Conservation (phyloP, 2,888 invertebrate species). For the Scaptomyza caliginosa region DNA sequence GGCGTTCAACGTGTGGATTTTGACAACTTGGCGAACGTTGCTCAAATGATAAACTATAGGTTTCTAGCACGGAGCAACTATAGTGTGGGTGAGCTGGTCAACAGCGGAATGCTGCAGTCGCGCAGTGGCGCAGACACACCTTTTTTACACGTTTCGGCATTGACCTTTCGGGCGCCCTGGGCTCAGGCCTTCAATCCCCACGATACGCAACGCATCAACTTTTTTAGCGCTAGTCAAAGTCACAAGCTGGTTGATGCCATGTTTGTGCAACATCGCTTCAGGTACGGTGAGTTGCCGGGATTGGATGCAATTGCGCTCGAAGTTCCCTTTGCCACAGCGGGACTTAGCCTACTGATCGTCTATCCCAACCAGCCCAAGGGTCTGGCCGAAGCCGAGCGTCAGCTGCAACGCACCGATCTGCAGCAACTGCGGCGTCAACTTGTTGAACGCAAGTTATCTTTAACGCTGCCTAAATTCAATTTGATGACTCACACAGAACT, state of each 20-base stretch:
- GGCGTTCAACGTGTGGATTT: constrained; percentile 65
- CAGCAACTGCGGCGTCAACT: constrained; percentile 84
- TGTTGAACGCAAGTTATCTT: constrained; percentile 86
- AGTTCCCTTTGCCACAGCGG: constrained; percentile 88
- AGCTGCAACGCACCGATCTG: constrained; percentile 86
- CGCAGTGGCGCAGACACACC: constrained; percentile 44
- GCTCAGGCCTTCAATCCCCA: constrained; percentile 84
- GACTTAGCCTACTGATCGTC: constrained; percentile 89
- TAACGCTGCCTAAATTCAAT: constrained; percentile 91
- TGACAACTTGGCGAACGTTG: constrained; percentile 84
- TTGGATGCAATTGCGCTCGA: constrained; percentile 87
- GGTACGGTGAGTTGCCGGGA: constrained; percentile 84
- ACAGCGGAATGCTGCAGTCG: constrained; percentile 30
- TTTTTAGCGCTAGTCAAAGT: constrained; percentile 86
- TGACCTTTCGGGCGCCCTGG: constrained; percentile 71
- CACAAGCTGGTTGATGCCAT: constrained; percentile 64
- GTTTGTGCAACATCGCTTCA: constrained; percentile 83
- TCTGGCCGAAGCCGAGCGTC: constrained; percentile 85
- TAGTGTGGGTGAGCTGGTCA: constrained; percentile 56
- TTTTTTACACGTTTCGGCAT: constrained; percentile 64
- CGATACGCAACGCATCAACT: constrained; percentile 90
- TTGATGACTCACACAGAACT: constrained; percentile 89
- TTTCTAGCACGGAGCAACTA: constrained; percentile 61
- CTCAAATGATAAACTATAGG: constrained; percentile 83
- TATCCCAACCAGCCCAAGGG: constrained; percentile 89